These are phyloP conservation scores for Myotis planiceps DNA, from an alignment of 2,797 vertebrate genomes.

Conservation along the genomic window DNA sequence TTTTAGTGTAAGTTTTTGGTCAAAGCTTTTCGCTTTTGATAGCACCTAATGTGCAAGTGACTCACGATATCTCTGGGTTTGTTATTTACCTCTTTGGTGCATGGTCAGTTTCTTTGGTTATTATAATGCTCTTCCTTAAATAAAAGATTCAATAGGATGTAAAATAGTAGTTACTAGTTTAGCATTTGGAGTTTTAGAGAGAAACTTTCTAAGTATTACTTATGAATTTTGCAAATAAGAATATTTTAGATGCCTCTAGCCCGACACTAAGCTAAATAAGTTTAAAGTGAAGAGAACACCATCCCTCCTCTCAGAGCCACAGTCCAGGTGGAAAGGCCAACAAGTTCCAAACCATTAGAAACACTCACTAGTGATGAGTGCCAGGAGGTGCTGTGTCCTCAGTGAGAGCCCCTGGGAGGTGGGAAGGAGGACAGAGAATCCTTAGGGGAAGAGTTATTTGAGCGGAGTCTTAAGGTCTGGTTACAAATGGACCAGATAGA, in stretches of 20 bases:
- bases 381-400: accelerated
- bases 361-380: accelerated
- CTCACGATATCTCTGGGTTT: neutral
- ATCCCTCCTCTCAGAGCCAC: neutral
- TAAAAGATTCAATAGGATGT: neutral
- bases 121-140: neutral
- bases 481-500: neutral
- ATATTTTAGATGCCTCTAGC: neutral
- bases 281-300: neutral
- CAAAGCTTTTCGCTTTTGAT: neutral
- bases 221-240: constrained; percentile 13
- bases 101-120: neutral
- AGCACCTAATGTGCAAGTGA: neutral
- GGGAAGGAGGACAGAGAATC: too few species aligned
- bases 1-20: neutral
- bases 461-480: neutral
- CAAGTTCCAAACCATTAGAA: neutral
- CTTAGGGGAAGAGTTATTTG: neutral
- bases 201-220: neutral
- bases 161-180: neutral
- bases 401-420: neutral
- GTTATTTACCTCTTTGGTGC: neutral
- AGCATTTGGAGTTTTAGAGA: neutral
- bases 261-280: neutral
- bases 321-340: neutral